Percentiles rank a stretch among this genome's conserved stretches.
These are phyloP conservation scores for Ambastaia sidthimunki DNA, from an alignment of 2,797 vertebrate genomes.

Conservation along the genomic window DNA sequence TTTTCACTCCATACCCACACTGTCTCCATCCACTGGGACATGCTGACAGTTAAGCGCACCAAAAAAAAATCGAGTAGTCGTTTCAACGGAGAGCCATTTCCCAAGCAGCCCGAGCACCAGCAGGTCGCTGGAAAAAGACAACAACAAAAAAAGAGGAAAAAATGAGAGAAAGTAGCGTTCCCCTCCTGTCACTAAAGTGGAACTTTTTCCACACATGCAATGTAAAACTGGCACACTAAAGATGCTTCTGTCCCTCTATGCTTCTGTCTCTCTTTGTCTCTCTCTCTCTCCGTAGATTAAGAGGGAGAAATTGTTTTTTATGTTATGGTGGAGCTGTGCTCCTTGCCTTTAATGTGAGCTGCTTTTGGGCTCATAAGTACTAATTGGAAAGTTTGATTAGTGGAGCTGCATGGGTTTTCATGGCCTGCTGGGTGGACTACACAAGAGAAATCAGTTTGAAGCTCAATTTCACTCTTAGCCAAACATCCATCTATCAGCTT, in stretches of 20 bases:
- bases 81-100: conserved; percentile 45
- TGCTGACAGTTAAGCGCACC: conserved; percentile 36
- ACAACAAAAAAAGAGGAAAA: conserved; percentile 33
- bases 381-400: conserved; percentile 66
- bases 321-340: conserved; percentile 34
- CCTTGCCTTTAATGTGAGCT: conserved; percentile 55
- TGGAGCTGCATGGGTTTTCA: conserved; percentile 55
- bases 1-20: conserved; percentile 35
- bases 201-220: conserved; percentile 39
- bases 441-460: conserved; percentile 40
- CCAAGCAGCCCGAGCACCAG: conserved; percentile 12
- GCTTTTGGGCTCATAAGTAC: conserved; percentile 58
- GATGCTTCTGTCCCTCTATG: conserved; percentile 51
- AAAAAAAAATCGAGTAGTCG: conserved; percentile 34
- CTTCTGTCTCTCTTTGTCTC: conserved; percentile 29
- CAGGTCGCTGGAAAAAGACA: conserved; percentile 40
- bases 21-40: conserved; percentile 46
- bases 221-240: conserved; percentile 38
- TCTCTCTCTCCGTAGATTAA: conserved; percentile 36
- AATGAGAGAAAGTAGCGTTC: conserved; percentile 29
- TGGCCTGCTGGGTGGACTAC: conserved; percentile 53
- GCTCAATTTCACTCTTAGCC: conserved; percentile 56
- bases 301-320: conserved; percentile 30
- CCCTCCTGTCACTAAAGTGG: conserved; percentile 36
- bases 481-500: conserved; percentile 30